Base-by-base conservation (phyloP, 2,113 vertebrate genomes). In the Thamnaconus septentrionalis region DNA sequence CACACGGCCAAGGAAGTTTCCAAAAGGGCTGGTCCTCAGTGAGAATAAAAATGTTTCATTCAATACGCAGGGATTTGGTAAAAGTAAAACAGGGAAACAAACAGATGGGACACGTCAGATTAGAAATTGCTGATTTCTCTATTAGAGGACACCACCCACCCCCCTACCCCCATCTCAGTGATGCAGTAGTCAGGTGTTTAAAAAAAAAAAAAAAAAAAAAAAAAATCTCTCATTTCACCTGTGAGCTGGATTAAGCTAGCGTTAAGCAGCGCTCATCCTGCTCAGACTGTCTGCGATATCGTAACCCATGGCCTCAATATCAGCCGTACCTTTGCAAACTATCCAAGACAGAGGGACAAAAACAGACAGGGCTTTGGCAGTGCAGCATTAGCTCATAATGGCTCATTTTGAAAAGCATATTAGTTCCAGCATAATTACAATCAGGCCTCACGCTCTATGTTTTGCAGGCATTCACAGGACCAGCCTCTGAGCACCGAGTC, bases 361-460 rank as follows among this genome's bases (percentile, higher is more conserved):
- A 91, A 88, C 89, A 91, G 85, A 88, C 88, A 79, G 87, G 84
- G 87, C 86, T 90, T 88, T 90, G 86, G 87, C 90, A 89, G 86
- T 78, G 85, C 86, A 83, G 90, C 88, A 92, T 91, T 91, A 91
- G 90, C 89, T 91, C 91, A 91, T 93, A 93, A 92, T 91, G 90
- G 89, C 90, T 91, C 89, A 89, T 92, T 92, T 90, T 90, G 88
- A 91, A 91, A 93, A 92, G 91, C 92, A 87, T 90, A 92, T 92
- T 92, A 93, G 91, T 93, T 93, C 90, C 92, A 92, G 90, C 87
- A 90, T 92, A 93, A 92, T 93, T 90, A 92, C 90, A 91, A 92
- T 90, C 90, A 87, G 89, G 88, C 89, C 90, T 91, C 83, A 79
- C 69, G 82, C 90, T 90, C 77, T 68, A 83, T 89, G 85, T 89